Evolutionary conservation across 2,113 vertebrate species (phyloP).

Genomic region (Ifrita kowaldi): DNA sequence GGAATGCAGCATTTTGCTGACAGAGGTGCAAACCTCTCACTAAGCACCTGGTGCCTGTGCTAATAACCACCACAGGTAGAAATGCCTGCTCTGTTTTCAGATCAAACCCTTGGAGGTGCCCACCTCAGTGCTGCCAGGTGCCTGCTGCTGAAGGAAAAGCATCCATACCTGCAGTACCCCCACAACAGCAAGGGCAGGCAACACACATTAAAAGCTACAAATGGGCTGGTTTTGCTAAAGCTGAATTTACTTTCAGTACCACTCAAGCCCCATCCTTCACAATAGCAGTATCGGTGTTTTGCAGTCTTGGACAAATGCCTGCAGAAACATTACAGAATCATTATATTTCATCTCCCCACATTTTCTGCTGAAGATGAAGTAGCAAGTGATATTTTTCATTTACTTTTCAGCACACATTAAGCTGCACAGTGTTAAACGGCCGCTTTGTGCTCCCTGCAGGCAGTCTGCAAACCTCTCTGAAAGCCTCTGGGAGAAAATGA

Average conservation of each 20-base stretch:
- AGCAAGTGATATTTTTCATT: background rate
- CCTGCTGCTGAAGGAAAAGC: background rate
- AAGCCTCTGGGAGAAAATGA: background rate
- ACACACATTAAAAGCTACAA: background rate
- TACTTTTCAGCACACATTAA: background rate
- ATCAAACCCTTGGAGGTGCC: background rate
- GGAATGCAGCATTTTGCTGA: background rate
- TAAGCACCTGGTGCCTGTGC: background rate
- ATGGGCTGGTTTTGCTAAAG: background rate
- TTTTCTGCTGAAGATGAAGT: background rate
- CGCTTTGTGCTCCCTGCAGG: background rate
- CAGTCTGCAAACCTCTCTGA: background rate
- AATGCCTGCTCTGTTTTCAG: background rate
- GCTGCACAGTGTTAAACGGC: background rate
- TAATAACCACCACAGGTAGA: background rate
- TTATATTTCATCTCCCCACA: background rate
- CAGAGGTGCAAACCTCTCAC: background rate
- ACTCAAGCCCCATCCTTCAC: background rate
- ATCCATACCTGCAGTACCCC: accelerated
- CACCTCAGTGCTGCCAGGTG: background rate
- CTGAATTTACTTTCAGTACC: background rate
- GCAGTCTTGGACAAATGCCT: background rate
- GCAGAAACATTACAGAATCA: background rate
- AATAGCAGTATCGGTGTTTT: background rate
- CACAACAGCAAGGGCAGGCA: background rate